These are phyloP conservation scores for Hyles vespertilio DNA, from an alignment of 1,140 invertebrate species.

Conservation along the genomic window DNA sequence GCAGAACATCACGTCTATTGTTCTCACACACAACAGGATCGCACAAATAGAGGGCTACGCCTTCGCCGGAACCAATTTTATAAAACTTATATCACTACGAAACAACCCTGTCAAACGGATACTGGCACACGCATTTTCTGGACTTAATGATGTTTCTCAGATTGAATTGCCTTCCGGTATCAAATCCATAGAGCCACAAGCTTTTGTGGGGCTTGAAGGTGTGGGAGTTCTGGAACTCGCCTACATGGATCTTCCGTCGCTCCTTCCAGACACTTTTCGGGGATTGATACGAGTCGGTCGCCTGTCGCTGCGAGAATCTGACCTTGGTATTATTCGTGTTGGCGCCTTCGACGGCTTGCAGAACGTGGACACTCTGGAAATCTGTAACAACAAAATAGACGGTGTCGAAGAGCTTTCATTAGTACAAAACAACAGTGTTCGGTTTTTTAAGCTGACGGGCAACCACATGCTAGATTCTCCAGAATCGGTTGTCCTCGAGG, in stretches of 20 bases:
- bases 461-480: conserved; percentile 87
- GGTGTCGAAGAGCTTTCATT: conserved; percentile 84
- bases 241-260: conserved; percentile 86
- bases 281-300: conserved; percentile 84
- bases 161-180: conserved; percentile 87
- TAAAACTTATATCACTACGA: conserved; percentile 83
- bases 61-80: conserved; percentile 88
- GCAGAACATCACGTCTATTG: conserved; percentile 85
- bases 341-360: conserved; percentile 84
- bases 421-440: conserved; percentile 80
- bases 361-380: conserved; percentile 82
- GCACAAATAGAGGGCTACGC: conserved; percentile 85
- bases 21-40: conserved; percentile 87
- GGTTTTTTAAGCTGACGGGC: conserved; percentile 82
- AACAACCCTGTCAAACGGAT: conserved; percentile 87
- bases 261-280: conserved; percentile 84
- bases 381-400: conserved; percentile 90
- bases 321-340: conserved; percentile 82
- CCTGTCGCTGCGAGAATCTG: conserved; percentile 86
- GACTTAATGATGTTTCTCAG: conserved; percentile 85
- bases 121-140: conserved; percentile 86
- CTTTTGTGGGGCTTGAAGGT: conserved; percentile 87
- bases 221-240: conserved; percentile 85
- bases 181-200: conserved; percentile 83
- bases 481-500: conserved; percentile 80